Evolutionary conservation across 2,888 invertebrate genomes (phyloP), one percentile per base, ranked within the genome.

Genomic region (Teleiodes luculella): DNA sequence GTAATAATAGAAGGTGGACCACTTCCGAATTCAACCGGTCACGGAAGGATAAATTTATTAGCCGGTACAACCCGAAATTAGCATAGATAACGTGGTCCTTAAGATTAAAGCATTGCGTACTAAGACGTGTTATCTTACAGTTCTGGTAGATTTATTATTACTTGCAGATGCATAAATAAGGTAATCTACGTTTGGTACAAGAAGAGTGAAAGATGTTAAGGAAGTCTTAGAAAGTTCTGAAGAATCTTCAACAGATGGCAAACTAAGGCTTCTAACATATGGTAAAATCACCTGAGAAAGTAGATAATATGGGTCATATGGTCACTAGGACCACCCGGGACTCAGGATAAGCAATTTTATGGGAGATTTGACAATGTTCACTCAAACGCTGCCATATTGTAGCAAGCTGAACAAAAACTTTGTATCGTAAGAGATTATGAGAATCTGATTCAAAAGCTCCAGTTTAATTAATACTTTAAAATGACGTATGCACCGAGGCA

Each of bases 271-370:
- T 51, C 51, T 14, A 51, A 51, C 51, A 51, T 41, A 39, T 51
- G 51, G 39, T 24, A 18, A 50, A 18, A 28, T 28, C 10, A 8
- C 10, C n/a, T 37, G 10, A 50, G 28, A 51, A 51, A 24, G 39
- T 50, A 41, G 36, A 43, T 57, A n/a, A 61, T 61, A 50, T 61
- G 54, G 67, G 68, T 68, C 66, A 66, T 59, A 59, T 65, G 65
- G 65, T 54, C 57, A 59, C 43, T 45, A 52, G 36, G 68, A 66
- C 66, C 66, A 66, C 68, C 68, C 11, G 35, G 49, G 45, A 36
- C 53, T 30, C 52, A 55, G 37, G 53, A 53, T 62, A 55, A 58
- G 45, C 61, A 60, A 65, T 65, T 56, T 59, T 6, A 64, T 65
- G 68, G 68, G 66, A 68, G 65, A 65, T 52, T 64, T 57, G 39